These are phyloP conservation scores for Apostichopus parvimensis DNA, from an alignment of 35 echinoderm and acorn worm species.

Conservation along the genomic window DNA sequence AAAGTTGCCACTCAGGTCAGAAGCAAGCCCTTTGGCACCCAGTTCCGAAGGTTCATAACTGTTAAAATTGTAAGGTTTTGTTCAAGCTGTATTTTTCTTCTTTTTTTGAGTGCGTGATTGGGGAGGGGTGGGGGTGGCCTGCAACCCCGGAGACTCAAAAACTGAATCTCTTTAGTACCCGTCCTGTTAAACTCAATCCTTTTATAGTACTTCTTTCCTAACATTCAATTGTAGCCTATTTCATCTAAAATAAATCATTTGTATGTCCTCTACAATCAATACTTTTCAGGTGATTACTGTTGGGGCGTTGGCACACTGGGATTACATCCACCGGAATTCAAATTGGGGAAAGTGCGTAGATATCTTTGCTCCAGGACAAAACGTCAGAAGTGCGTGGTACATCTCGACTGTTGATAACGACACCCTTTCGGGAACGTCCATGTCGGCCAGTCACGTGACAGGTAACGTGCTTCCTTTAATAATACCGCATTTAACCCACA, in stretches of 20 bases:
- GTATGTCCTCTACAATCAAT: neutral
- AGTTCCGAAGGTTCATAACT: too few relatives aligned
- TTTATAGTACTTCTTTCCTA: too few relatives aligned
- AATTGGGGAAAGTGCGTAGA: constrained; percentile 50
- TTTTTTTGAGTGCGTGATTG: too few relatives aligned
- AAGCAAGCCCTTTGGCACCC: too few relatives aligned
- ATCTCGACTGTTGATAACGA: constrained; percentile 35
- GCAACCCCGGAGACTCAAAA: neutral
- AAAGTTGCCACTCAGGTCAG: too few relatives aligned
- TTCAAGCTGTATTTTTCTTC: too few relatives aligned
- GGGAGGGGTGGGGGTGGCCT: too few relatives aligned
- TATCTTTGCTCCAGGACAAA: constrained; percentile 56
- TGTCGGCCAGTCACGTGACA: constrained; percentile 64
- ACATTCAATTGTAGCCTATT: too few relatives aligned
- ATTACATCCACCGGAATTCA: constrained; percentile 2
- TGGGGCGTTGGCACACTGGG: neutral
- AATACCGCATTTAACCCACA: too few relatives aligned
- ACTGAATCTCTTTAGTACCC: neutral
- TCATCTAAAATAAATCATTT: neutral
- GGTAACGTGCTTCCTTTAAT: constrained; percentile 38
- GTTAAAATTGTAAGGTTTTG: too few relatives aligned
- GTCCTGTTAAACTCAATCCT: too few relatives aligned
- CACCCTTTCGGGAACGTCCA: constrained; percentile 58
- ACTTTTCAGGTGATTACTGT: constrained; percentile 32
- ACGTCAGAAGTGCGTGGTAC: constrained; percentile 64